phyloP scores from a whole-genome alignment of 1,140 invertebrate genomes.

The Tachypleus tridentatus region DNA sequence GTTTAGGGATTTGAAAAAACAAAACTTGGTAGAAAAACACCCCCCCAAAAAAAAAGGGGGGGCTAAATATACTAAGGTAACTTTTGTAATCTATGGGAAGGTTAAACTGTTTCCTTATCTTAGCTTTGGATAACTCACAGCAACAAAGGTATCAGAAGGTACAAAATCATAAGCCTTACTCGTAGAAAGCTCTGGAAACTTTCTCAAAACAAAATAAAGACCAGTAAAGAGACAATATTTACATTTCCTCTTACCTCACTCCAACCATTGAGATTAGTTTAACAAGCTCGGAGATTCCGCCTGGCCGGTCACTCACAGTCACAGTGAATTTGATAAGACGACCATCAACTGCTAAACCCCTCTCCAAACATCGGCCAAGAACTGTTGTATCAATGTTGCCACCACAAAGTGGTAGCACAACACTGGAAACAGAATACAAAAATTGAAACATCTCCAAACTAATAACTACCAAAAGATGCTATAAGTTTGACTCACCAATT shows the following conservation, averaged over 20 bases:
- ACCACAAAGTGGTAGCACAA: slow-evolving; percentile 70
- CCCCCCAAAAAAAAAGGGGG: no score
- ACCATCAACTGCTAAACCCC: slow-evolving; percentile 77
- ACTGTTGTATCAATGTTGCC: slow-evolving; percentile 91
- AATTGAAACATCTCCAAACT: neutral
- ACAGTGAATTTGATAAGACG: slow-evolving; percentile 73
- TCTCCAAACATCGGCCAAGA: slow-evolving; percentile 71
- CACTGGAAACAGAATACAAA: slow-evolving; percentile 39
- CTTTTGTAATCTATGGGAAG: no score
- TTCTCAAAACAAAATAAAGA: no score
- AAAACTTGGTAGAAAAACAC: neutral
- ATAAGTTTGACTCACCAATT: neutral
- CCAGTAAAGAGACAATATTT: no score
- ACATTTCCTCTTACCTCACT: slow-evolving; percentile 35
- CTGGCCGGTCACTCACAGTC: slow-evolving; percentile 70
- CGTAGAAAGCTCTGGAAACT: no score
- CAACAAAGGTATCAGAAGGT: no score
- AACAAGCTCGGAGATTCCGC: slow-evolving; percentile 75
- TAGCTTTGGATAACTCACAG: no score
- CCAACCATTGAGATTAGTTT: slow-evolving; percentile 57
- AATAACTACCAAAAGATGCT: neutral
- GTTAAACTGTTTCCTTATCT: no score
- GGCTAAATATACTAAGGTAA: no score
- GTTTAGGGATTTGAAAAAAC: neutral
- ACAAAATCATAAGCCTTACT: no score